A percentile compares a stretch with the other conserved stretches of the same genome.
These are phyloP conservation scores for Motacilla alba DNA, from an alignment of 2,113 vertebrate genomes.

Conservation along the genomic window DNA sequence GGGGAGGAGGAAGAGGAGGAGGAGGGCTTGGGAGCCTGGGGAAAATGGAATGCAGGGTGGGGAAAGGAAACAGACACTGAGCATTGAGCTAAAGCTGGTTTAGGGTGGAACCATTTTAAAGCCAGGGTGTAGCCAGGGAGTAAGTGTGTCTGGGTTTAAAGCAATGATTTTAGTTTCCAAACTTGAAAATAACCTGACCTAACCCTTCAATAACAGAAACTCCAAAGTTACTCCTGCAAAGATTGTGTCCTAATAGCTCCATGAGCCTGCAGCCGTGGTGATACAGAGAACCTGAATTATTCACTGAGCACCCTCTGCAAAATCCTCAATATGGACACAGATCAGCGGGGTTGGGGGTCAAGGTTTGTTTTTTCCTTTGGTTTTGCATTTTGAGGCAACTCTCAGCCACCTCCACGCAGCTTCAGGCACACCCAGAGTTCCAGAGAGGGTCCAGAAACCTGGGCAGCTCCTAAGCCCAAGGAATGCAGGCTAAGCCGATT, in stretches of 20 bases:
- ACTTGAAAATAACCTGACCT: slow-evolving; percentile 51
- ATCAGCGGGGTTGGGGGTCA: background rate
- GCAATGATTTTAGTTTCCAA: slow-evolving; percentile 8
- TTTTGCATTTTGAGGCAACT: background rate
- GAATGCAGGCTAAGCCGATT: slow-evolving; percentile 79
- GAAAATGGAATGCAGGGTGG: slow-evolving; percentile 88
- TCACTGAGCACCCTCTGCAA: background rate
- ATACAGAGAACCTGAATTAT: accelerated
- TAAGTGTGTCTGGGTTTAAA: slow-evolving; percentile 20
- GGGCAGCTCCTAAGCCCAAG: slow-evolving; percentile 75
- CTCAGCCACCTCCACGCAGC: background rate
- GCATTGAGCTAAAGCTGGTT: slow-evolving; percentile 83
- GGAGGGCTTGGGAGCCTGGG: slow-evolving; percentile 74
- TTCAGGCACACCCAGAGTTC: background rate
- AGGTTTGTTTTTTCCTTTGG: no score
- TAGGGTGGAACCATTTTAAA: slow-evolving; percentile 72
- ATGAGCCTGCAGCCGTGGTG: background rate
- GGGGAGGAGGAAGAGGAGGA: slow-evolving; percentile 64
- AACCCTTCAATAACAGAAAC: slow-evolving; percentile 31
- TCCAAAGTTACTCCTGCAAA: background rate
- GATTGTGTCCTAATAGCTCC: background rate
- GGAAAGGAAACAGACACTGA: slow-evolving; percentile 83
- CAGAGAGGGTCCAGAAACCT: slow-evolving; percentile 24
- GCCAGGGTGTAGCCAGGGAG: slow-evolving; percentile 65
- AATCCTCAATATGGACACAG: background rate